Evolutionary conservation across 2,888 invertebrate species (phyloP).

Genomic region (Nysson spinosus): DNA sequence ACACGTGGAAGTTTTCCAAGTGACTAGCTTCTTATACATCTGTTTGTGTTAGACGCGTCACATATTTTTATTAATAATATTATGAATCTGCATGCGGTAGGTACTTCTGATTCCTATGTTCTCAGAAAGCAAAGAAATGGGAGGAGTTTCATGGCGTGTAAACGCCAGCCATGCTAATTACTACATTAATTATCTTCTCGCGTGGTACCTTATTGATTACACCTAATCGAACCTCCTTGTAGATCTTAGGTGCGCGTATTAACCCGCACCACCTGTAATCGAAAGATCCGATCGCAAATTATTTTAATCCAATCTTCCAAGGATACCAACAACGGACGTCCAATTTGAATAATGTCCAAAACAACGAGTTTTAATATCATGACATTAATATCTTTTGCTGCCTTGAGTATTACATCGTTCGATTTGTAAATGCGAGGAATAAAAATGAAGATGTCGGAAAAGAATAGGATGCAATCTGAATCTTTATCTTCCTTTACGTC

Average conservation of each 20-base stretch:
- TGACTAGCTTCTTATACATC: too few relatives aligned
- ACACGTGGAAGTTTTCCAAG: too few relatives aligned
- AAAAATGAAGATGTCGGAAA: too few relatives aligned
- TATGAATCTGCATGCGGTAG: constrained; percentile 11
- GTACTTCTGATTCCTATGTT: constrained; percentile 3
- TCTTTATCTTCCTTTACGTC: too few relatives aligned
- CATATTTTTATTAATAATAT: too few relatives aligned
- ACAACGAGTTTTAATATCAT: constrained; percentile 21
- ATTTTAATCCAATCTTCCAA: background rate
- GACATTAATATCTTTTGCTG: constrained; percentile 18
- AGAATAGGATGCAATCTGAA: too few relatives aligned
- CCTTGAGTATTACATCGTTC: background rate
- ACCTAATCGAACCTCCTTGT: constrained; percentile 3
- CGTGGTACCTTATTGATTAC: constrained; percentile 32
- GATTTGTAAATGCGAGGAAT: too few relatives aligned
- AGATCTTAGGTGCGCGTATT: background rate
- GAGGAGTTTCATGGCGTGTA: constrained; percentile 57
- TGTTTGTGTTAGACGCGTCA: too few relatives aligned
- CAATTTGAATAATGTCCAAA: constrained; percentile 8
- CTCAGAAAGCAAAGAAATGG: constrained; percentile 30
- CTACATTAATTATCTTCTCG: constrained; percentile 54
- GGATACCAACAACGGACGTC: background rate
- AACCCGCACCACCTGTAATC: background rate
- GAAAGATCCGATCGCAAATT: constrained; percentile 21
- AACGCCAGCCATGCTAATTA: constrained; percentile 55